Evolutionary conservation across 2,797 vertebrate genomes (phyloP).

Genomic region (Rhabdomys pumilio): DNA sequence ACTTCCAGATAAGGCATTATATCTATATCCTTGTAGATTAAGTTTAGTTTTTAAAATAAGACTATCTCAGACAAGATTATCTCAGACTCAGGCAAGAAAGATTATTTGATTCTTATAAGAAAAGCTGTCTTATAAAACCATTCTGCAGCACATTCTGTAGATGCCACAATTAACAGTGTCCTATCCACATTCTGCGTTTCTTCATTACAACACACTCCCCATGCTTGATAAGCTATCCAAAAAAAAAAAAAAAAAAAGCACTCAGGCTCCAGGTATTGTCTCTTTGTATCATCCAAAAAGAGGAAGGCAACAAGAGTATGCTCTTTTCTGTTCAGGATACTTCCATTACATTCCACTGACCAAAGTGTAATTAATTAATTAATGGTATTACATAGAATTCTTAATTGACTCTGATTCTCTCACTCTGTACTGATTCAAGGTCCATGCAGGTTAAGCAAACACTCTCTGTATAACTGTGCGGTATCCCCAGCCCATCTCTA

Average conservation of each 20-base stretch:
- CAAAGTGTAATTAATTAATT: background rate
- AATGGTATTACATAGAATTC: background rate
- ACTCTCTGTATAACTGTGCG: too few species aligned
- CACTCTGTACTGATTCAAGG: background rate
- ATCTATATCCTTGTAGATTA: background rate
- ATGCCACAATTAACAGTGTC: background rate
- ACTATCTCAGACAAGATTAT: background rate
- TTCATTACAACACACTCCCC: background rate
- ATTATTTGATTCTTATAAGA: background rate
- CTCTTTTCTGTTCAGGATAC: background rate
- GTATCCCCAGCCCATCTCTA: background rate
- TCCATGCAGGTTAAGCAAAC: background rate
- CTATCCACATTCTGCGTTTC: background rate
- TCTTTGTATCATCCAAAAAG: background rate
- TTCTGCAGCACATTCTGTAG: background rate
- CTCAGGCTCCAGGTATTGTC: background rate
- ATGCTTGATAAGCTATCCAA: background rate
- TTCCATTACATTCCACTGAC: background rate
- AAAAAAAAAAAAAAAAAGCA: too few species aligned
- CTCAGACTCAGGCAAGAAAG: background rate
- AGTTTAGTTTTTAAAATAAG: background rate
- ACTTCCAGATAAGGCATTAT: background rate
- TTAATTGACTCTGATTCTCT: background rate
- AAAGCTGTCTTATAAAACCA: background rate
- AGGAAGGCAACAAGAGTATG: background rate